Evolutionary conservation across 1,140 invertebrate genomes (phyloP).

Genomic region (Pissodes strobi): DNA sequence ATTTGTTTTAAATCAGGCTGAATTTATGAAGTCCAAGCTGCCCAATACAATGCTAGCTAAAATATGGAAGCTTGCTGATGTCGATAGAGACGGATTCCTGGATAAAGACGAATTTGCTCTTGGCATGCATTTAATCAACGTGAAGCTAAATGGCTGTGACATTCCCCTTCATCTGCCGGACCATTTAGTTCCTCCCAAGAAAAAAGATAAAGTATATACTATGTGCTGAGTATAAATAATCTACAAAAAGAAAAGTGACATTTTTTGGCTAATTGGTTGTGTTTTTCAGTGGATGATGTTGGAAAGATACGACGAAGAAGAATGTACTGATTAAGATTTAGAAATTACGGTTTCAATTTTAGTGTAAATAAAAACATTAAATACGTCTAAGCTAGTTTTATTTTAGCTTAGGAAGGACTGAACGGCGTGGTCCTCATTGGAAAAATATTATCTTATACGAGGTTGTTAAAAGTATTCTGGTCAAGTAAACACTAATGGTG

Average conservation of each 20-base stretch:
- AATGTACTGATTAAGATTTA: too few relatives aligned
- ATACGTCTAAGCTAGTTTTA: too few relatives aligned
- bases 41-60: conserved; percentile 96
- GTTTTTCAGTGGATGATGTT: conserved; percentile 2
- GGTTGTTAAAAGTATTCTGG: too few relatives aligned
- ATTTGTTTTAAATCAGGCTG: conserved; percentile 62
- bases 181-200: conserved; percentile 93
- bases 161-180: conserved; percentile 86
- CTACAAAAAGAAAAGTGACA: not conserved
- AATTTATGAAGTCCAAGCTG: conserved; percentile 98
- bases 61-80: conserved; percentile 96
- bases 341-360: too few relatives aligned
- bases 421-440: too few relatives aligned
- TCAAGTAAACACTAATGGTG: too few relatives aligned
- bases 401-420: too few relatives aligned
- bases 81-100: conserved; percentile 94
- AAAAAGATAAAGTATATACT: conserved; percentile 54
- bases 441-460: too few relatives aligned
- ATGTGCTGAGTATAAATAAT: conserved; percentile 5
- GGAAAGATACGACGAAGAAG: not conserved
- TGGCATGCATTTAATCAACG: conserved; percentile 96
- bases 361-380: too few relatives aligned
- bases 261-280: not conserved
- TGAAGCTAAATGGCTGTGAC: conserved; percentile 92
- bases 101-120: conserved; percentile 98